These are phyloP conservation scores for Chunga burmeisteri DNA, from an alignment of 2,113 vertebrate genomes.

Conservation along the genomic window DNA sequence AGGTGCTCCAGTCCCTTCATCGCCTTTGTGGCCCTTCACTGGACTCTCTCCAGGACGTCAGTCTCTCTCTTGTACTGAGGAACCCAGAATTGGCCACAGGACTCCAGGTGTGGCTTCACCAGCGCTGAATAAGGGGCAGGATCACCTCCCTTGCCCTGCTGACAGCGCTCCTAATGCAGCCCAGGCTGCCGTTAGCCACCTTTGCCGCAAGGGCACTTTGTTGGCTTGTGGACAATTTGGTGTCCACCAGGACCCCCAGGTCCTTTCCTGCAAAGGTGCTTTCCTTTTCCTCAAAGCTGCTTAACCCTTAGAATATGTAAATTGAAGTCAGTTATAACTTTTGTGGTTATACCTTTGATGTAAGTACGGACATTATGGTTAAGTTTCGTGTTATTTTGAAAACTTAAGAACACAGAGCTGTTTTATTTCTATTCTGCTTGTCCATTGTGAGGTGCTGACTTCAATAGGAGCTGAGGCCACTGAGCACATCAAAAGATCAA, in stretches of 20 bases:
- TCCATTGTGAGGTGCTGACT: neutral
- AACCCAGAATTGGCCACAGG: neutral
- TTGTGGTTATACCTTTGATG: neutral
- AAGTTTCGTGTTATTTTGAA: neutral
- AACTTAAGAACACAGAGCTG: neutral
- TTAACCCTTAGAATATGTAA: neutral
- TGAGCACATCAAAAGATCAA: conserved; percentile 34
- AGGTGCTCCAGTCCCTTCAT: neutral
- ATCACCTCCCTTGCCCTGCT: neutral
- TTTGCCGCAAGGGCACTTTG: rapidly evolving
- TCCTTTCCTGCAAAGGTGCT: neutral
- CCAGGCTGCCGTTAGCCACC: neutral
- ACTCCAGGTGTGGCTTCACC: neutral
- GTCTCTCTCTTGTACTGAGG: neutral
- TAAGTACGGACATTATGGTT: neutral
- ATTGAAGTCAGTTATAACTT: neutral
- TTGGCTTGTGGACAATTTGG: neutral
- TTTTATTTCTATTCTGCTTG: neutral
- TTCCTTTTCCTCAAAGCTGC: neutral
- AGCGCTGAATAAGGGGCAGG: neutral
- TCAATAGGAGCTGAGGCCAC: neutral
- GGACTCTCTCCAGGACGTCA: neutral
- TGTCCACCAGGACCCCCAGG: neutral
- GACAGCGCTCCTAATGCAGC: neutral
- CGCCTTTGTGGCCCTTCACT: neutral